Percentiles rank a stretch among this genome's conserved stretches.
Conservation (phyloP, 2,797 vertebrate genomes). For the Pseudomugil tenellus region DNA sequence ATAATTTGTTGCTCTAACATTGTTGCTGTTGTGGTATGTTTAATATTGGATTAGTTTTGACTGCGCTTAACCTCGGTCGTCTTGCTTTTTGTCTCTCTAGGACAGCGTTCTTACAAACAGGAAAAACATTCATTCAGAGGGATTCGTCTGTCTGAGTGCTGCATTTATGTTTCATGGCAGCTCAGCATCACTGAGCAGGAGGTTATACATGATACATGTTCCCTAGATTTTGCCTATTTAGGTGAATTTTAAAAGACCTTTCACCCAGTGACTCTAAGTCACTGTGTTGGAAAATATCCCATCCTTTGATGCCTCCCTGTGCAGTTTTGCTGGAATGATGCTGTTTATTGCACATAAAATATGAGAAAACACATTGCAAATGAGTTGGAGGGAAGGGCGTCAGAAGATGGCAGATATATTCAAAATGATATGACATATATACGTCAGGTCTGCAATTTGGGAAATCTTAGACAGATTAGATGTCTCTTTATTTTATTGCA, state of each 20-base stretch:
- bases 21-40: neutral
- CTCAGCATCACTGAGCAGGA: constrained; percentile 26
- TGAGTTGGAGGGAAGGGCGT: neutral
- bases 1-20: constrained; percentile 7
- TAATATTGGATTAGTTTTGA: neutral
- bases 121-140: constrained; percentile 26
- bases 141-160: constrained; percentile 45
- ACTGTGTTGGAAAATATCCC: neutral
- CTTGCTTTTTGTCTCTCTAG: constrained; percentile 12
- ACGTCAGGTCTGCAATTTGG: constrained; percentile 2
- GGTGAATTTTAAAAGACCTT: constrained; percentile 31
- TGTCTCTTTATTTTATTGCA: constrained; percentile 22
- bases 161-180: constrained; percentile 66
- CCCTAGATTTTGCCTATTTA: constrained; percentile 19
- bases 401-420: neutral
- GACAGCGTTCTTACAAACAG: constrained; percentile 23
- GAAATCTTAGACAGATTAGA: constrained; percentile 21
- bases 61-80: neutral
- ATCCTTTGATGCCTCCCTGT: neutral
- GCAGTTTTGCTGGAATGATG: neutral
- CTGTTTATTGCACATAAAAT: neutral
- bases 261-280: constrained; percentile 29
- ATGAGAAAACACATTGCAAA: neutral
- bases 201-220: constrained; percentile 18
- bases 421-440: constrained; percentile 14